Percentiles rank a stretch among this genome's conserved stretches.
Evolutionary conservation across 2,113 vertebrate genomes (phyloP).

Genomic region (Microcebus tavaratra): DNA sequence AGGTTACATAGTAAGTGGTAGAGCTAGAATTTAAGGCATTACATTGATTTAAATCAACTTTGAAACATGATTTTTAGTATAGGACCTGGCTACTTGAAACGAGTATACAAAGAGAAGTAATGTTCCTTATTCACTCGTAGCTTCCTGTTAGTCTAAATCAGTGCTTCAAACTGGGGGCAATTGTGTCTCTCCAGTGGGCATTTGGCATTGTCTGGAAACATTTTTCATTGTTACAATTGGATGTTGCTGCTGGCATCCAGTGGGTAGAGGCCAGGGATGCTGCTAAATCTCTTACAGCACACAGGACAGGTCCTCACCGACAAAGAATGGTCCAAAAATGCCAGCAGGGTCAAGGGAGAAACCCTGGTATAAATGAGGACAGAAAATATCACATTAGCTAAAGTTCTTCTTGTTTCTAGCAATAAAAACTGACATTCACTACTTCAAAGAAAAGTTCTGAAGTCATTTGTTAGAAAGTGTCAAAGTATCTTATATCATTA

Average conservation of each 20-base stretch:
- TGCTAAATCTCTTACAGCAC: background rate
- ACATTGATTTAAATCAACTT: background rate
- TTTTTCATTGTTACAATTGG: background rate
- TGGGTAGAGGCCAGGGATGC: background rate
- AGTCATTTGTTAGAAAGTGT: background rate
- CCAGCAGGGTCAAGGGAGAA: background rate
- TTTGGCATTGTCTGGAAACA: background rate
- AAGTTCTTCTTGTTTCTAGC: background rate
- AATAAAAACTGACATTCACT: background rate
- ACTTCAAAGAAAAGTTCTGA: background rate
- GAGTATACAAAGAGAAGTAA: background rate
- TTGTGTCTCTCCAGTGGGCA: background rate
- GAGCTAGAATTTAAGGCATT: background rate
- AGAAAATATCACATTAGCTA: background rate
- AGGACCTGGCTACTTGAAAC: background rate
- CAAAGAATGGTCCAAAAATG: background rate
- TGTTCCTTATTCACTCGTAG: background rate
- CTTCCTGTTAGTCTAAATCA: background rate
- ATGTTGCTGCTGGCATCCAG: background rate
- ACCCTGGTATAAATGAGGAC: background rate
- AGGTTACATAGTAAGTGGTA: background rate
- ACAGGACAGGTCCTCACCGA: accelerated
- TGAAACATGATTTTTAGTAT: background rate
- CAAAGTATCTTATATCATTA: background rate
- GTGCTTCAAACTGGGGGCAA: background rate